phyloP scores from a whole-genome alignment of 2,888 invertebrate genomes.

The Ditula angustiorana region DNA sequence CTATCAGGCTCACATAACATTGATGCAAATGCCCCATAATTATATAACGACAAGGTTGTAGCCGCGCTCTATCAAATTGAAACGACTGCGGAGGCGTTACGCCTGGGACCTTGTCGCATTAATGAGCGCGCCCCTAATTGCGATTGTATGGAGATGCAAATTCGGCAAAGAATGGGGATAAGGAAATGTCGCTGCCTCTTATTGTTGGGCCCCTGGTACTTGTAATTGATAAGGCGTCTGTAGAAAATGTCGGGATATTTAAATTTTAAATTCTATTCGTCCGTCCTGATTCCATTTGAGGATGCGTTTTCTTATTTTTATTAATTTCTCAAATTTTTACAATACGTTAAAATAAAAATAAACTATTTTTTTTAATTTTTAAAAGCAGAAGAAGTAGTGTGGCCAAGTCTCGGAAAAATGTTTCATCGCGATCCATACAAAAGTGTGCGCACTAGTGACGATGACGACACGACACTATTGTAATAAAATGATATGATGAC shows the following conservation, averaged over 20 bases:
- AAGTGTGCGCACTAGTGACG: no score
- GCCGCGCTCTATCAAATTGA: conserved; percentile 65
- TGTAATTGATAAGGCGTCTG: conserved; percentile 82
- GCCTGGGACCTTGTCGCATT: conserved; percentile 65
- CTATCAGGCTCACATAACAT: conserved; percentile 69
- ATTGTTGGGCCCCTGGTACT: conserved; percentile 71
- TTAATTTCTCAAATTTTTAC: not conserved
- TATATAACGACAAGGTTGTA: conserved; percentile 68
- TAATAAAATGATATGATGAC: no score
- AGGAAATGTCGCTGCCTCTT: conserved; percentile 68
- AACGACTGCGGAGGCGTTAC: conserved; percentile 51
- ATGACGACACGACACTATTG: no score
- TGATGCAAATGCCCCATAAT: conserved; percentile 74
- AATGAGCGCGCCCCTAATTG: conserved; percentile 74
- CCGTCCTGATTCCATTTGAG: conserved; percentile 53
- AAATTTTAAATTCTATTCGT: conserved; percentile 75
- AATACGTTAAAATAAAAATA: not conserved
- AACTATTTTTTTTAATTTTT: no score
- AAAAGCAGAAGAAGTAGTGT: no score
- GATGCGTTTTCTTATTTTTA: conserved; percentile 18
- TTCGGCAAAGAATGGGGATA: conserved; percentile 68
- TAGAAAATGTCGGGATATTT: conserved; percentile 58
- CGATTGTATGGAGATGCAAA: conserved; percentile 82
- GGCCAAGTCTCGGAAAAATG: no score
- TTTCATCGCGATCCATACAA: no score